Evolutionary conservation across 2,888 invertebrate genomes (phyloP), one percentile per base, ranked within the genome.

Genomic region (Temnothorax ravouxi): DNA sequence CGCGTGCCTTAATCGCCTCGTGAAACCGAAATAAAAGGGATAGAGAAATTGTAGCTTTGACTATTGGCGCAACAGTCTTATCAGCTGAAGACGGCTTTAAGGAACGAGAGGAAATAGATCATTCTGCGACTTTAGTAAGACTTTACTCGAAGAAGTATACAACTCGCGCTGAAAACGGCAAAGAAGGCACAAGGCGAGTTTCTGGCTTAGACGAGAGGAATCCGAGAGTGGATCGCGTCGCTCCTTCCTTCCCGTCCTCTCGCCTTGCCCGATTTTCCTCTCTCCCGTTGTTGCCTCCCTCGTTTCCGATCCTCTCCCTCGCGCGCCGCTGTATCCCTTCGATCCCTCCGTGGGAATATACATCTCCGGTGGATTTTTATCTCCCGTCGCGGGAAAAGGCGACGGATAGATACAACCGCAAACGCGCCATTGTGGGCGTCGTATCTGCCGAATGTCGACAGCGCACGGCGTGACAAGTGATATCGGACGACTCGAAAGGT

Each of bases 71-170:
- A 47, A 8, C 21, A 41, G 9, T 66, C 15, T 52, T 64, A 44
- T 66, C 52, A 29, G 25, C n/a, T 54, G 21, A 77, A 54, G 66
- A 84, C 52, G 56, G 77, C 77, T 85, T 66, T 72, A 75, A 84
- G 82, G 87, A 86, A 84, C 76, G 87, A 21, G 18, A 52, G n/a
- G 9, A 93, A 92, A 93, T 92, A 91, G 93, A 91, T 92, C 91
- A 91, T 91, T 89, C 87, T 86, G 77, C 75, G 80, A 83, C 81
- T 29, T 29, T 84, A 84, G 34, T 44, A 50, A 91, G 86, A 88
- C 71, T 66, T 83, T 62, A 67, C 85, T 87, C 64, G 67, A 84
- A 86, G 62, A 29, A 54, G 44, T 2, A 18, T 56, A 56, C 77
- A 83, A 69, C 81, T 87, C 72, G 85, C 59, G 86, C 66, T 81